A percentile compares a stretch with the other conserved stretches of the same genome.
These are phyloP conservation scores for Pomatorhinus ruficollis DNA, from an alignment of 2,113 vertebrate genomes.

Conservation along the genomic window DNA sequence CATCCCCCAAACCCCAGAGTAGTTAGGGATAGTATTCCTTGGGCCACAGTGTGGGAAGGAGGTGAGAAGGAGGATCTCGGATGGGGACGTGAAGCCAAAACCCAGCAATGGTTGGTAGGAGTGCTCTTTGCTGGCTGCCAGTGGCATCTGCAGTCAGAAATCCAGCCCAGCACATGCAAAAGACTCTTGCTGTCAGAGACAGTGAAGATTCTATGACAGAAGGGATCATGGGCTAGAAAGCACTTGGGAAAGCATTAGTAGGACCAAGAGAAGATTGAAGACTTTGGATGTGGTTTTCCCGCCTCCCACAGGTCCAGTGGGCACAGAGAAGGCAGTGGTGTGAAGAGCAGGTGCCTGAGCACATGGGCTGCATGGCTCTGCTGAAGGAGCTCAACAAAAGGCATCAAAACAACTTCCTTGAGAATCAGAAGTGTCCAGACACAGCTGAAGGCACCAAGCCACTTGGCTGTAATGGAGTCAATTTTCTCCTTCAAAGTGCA, in stretches of 20 bases:
- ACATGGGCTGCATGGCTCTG: not conserved
- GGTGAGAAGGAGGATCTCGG: not conserved
- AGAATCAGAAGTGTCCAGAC: not conserved
- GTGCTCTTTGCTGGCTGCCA: not conserved
- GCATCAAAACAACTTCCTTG: not conserved
- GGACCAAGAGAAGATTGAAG: not conserved
- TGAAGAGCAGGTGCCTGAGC: not conserved
- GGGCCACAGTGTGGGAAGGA: not conserved
- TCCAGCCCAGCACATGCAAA: not conserved
- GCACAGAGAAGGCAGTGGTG: not conserved
- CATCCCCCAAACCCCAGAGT: not conserved
- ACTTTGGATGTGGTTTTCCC: not conserved
- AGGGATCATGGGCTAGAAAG: not conserved
- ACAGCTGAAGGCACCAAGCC: not conserved
- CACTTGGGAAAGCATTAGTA: not conserved
- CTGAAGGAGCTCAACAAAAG: not conserved
- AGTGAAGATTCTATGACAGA: not conserved
- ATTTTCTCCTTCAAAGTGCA: slow-evolving; percentile 27
- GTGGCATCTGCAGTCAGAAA: not conserved
- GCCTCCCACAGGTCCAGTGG: accelerated
- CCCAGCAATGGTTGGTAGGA: not conserved
- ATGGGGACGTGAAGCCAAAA: not conserved
- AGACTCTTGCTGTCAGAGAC: accelerated
- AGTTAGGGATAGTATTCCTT: not conserved
- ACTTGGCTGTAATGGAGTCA: slow-evolving; percentile 10